Evolutionary conservation across 2,797 vertebrate species (phyloP), one percentile per base, ranked within the genome.

Genomic region (Delichon dasypus): DNA sequence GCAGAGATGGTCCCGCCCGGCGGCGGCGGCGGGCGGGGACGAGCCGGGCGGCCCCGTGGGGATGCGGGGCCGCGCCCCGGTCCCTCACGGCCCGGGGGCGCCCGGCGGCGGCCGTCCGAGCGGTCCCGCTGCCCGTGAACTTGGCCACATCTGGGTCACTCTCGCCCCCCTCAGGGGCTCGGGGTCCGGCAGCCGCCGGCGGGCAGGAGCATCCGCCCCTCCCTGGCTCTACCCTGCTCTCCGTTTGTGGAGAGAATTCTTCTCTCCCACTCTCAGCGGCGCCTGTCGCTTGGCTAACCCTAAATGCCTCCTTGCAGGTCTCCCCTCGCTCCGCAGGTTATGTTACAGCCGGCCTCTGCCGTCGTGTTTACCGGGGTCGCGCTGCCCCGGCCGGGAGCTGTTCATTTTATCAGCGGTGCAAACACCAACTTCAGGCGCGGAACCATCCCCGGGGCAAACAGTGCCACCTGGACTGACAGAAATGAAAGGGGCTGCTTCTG

Each of bases 1-100:
- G 55, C 26, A 78, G 55, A 91, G 55, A 72, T 98, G 97, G 97
- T 98, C 96, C 97, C 97, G 97, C 92, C 97, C 97, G 91, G 95
- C 93, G 80, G 94, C 94, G 42, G 61, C 61, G 11, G 40, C 40
- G 58, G 53, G 67, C 66, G 81, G 82, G n/a, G 58, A 57, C 17
- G 84, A 62, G 64, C 8, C 47, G 17, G 78, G 66, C 47, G 38
- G 47, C 32, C 38, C 38, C 2, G 40, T 22, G 48, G 57, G 53
- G 4, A 18, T 30, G 27, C 15, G 27, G 58, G 42, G 80, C 21
- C 53, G 45, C 11, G 23, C 11, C 13, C 18, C 7, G 9, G n/a
- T 5, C 13, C 15, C 21, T 58, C 34, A 7, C 15, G 11, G 23
- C 6, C 13, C 5, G 11, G 18, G 10, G 18, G 9, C 1, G 9